Base-by-base conservation (phyloP, 2,888 invertebrate genomes). In the Idaea aversata region DNA sequence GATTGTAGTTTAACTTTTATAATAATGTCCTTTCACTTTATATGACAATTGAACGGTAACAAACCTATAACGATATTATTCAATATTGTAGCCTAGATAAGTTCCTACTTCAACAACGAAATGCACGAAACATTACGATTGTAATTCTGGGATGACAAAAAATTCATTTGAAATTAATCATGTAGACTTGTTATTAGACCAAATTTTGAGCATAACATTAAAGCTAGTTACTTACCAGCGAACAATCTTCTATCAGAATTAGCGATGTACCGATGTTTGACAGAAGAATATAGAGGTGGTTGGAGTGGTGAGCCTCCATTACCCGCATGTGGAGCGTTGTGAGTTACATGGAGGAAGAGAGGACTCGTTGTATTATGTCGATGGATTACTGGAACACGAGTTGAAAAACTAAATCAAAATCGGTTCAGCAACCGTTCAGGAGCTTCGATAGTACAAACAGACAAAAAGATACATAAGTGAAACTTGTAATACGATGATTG, bases 281-380 rank as follows among this genome's bases (percentile, higher is more conserved):
- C 88, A 5, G 95, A 89, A 6, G 94, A 94, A 77, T 95, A 94
- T 63, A 94, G 93, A 0, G 97, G 97, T 0, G 96, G 97, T 82
- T 97, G 96, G 65, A 97, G 86, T 0, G 94, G 95, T 13, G 95
- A 94, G 60, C 96, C 95, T 0, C 90, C 88, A 78, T 97, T 97
- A 15, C 95, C 97, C 0, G 96, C 94, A 83, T 99, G 98, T 0
- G 96, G 95, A 0, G 97, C 97, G 65, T 96, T 93, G 87, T 98
- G 97, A 0, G 96, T 94, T 62, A 98, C 77, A 83, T 97, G 95
- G 67, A 99, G 90, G 82, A 98, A 98, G 67, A 98, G 86, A 0
- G 98, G 97, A 57, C 86, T 83, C 15, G 93, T 86, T 0, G 79
- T 77, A 74, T 96, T 92, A 80, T 96, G 96, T 0, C 85, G 79